Evolutionary conservation across 2,888 invertebrate species (phyloP), one percentile per base, ranked within the genome.

Genomic region (Lasioglossum calceatum): DNA sequence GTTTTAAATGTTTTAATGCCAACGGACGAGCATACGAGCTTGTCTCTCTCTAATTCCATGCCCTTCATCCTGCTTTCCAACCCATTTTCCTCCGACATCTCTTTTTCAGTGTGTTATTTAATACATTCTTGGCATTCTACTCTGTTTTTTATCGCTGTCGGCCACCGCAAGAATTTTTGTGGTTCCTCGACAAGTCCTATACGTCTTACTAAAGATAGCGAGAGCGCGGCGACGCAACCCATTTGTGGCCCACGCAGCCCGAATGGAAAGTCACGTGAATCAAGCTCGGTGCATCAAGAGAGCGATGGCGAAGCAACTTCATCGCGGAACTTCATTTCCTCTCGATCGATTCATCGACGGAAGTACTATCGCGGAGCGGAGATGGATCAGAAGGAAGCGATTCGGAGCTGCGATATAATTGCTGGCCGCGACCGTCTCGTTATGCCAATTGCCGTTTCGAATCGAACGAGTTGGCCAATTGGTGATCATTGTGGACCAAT

Each of bases 361-460:
- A 76, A 47, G 42, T 64, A 78, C 64, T 50, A 23, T 77, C 36
- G 42, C 32, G 5, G 32, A 77, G 58, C 54, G 54, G 77, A 72
- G 80, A 82, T 61, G 67, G 61, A 88, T 72, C 54, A 81, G 67
- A 81, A 76, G 67, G 70, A 74, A 86, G 77, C 79, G 58, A 73
- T 87, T 80, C 36, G 70, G 8, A 80, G n/a, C 36, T 50, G 50
- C 32, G 75, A 14, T 47, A 27, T 75, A 84, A 88, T 90, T 78
- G 87, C 32, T 82, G 42, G n/a, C 71, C 61, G 75, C 70, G 47
- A 82, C 36, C 42, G 76, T 47, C 74, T 71, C 74, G 80, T 90
- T 76, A 74, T 39, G 71, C 54, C 91, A 89, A 86, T 84, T 88
- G 87, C 47, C 70, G 73, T 72, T 86, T 84, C 74, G 84, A 90